Evolutionary conservation across 2,797 vertebrate species (phyloP), one percentile per base, ranked within the genome.

Genomic region (Falco peregrinus): DNA sequence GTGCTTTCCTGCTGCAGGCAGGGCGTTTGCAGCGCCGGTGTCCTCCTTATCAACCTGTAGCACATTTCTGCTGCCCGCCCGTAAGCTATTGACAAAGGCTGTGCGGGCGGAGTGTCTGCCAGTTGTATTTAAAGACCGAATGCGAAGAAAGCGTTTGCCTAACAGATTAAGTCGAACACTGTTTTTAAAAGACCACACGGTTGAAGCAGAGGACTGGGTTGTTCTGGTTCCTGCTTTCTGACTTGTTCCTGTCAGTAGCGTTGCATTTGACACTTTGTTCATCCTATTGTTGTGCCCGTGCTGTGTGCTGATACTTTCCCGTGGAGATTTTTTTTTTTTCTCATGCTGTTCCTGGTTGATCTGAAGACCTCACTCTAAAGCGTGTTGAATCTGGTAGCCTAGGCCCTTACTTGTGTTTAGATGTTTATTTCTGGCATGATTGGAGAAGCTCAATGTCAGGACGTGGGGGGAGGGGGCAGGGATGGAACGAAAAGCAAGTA

Each of bases 1-100:
- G 84, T 78, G 87, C 91, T 89, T 91, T 91, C 56, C 84, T 43
- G 78, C 88, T 75, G 94, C 75, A 65, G 82, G 81, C 91, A 85
- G 70, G 71, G 56, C 83, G 48, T 96, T 91, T 56, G 39, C 71
- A 37, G 95, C 75, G 48, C 88, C 94, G 14, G 79, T 89, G 90
- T 65, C 94, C 84, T 84, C 69, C 94, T 96, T 91, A 97, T 97
- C 98, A 98, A 98, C 98, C 98, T 98, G 98, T 98, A 95, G 98
- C 97, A 97, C 95, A 48, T 96, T 96, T 96, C 91, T 90, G 95
- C 93, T 96, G 92, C 85, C 94, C 94, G 37, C 71, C 95, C 47
- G 15, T 94, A 59, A 86, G 97, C 96, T 75, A 4, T 57, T 96
- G 97, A 98, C 97, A 98, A 98, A 98, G 97, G 84, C 97, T 78